Percentiles rank a stretch among this genome's conserved stretches.
These are phyloP conservation scores for Rhegmatorhina hoffmannsi DNA, from an alignment of 2,113 vertebrate genomes.

Conservation along the genomic window DNA sequence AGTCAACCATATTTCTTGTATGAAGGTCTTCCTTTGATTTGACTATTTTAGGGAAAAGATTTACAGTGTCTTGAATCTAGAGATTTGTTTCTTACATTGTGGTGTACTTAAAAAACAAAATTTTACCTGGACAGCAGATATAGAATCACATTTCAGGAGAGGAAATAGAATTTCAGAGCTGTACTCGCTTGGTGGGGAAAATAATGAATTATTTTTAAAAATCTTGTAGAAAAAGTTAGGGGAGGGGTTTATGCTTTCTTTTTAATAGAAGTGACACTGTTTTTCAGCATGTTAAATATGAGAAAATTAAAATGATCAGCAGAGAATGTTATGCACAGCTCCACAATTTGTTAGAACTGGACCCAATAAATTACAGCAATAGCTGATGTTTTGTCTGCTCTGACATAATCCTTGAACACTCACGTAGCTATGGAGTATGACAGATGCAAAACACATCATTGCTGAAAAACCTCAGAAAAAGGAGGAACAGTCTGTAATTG, in stretches of 20 bases:
- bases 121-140: slow-evolving; percentile 24
- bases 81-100: slow-evolving; percentile 25
- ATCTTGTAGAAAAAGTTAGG: neutral
- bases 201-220: neutral
- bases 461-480: neutral
- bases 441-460: neutral
- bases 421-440: neutral
- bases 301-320: slow-evolving; percentile 27
- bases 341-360: neutral
- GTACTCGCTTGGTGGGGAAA: neutral
- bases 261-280: neutral
- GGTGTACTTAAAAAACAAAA: slow-evolving; percentile 41
- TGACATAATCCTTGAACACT: neutral
- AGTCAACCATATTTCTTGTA: slow-evolving; percentile 8
- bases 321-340: neutral
- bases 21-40: slow-evolving; percentile 1
- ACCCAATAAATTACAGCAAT: neutral
- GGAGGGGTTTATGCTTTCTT: slow-evolving; percentile 10
- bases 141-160: slow-evolving; percentile 28
- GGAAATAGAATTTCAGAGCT: slow-evolving; percentile 40
- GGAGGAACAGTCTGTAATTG: neutral
- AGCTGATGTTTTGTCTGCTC: neutral
- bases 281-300: neutral
- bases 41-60: slow-evolving; percentile 18
- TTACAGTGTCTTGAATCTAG: slow-evolving; percentile 14